Conservation (phyloP, 2,113 vertebrate species). For the Elachura formosa region DNA sequence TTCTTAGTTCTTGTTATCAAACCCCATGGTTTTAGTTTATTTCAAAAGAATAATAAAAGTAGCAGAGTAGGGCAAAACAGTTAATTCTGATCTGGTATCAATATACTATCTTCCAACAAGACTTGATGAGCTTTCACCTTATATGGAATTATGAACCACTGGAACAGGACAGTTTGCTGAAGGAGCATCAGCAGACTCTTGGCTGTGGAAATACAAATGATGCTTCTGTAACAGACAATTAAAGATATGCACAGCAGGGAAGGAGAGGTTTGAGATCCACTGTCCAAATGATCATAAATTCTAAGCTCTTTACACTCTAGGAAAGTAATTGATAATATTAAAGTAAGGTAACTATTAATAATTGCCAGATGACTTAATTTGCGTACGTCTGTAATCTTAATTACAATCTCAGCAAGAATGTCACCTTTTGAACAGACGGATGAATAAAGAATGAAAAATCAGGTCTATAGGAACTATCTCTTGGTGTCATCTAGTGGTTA, state of each 20-base stretch:
- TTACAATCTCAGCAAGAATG: slow-evolving; percentile 69
- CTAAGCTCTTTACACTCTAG: slow-evolving; percentile 50
- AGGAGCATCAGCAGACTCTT: neutral
- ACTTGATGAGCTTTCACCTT: neutral
- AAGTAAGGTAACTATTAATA: slow-evolving; percentile 63
- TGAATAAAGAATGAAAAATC: slow-evolving; percentile 67
- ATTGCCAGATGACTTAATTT: slow-evolving; percentile 62
- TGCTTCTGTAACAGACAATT: neutral
- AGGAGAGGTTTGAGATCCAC: slow-evolving; percentile 7
- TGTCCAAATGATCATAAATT: slow-evolving; percentile 37
- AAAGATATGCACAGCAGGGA: neutral
- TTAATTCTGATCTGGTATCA: neutral
- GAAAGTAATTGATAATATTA: slow-evolving; percentile 64
- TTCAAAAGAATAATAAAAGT: neutral
- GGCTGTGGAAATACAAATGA: neutral
- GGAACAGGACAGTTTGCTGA: neutral
- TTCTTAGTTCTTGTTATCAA: neutral
- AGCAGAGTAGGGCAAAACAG: neutral
- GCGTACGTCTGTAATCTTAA: slow-evolving; percentile 67
- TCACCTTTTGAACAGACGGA: slow-evolving; percentile 54
- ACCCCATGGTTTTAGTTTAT: neutral
- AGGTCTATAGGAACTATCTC: slow-evolving; percentile 82
- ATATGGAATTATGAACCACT: neutral
- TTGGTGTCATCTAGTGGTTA: slow-evolving; percentile 97
- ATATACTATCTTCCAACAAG: neutral